Base-by-base conservation (phyloP, 2,888 invertebrate genomes). In the Eilema sororculum region DNA sequence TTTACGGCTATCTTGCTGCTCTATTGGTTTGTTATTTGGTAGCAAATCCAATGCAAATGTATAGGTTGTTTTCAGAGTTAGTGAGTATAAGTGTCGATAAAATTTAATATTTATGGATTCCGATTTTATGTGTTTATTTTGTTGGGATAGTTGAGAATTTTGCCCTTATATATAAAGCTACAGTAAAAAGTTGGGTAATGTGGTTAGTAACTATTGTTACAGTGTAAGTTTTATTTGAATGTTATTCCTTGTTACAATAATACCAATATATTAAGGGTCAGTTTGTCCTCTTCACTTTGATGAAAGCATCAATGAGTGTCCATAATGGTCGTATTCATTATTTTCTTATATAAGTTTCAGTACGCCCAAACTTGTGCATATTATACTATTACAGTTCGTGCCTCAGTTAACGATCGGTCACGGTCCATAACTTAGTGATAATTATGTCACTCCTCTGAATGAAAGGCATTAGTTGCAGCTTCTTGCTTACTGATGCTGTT, bases 21-120 rank as follows among this genome's bases (percentile, higher is more conserved):
- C 68, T 65, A 72, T 65, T 72, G 66, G 58, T 33, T 57, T 65
- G 62, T 73, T 76, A 22, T 69, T 72, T 74, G 64, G 58, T 62
- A 57, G 12, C 25, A 63, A 62, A 73, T 57, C 46, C 6, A 20
- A 46, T 20, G n/a, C 63, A 70, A 61, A 59, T 41, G 16, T 62
- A 25, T 62, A 28, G 4, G 46, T 24, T 20, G 33, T 65, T 28
- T 65, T n/a, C 13, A 4, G 33, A 24, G 33, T 57, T 57, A 24
- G 33, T 41, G 52, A 52, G n/a, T 9, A 28, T 28, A 12, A 52
- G n/a, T 41, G 4, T 41, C 41, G 41, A 41, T 41, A 41, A 41
- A 13, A 41, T 41, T 41, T 41, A 41, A 41, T 24, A 37, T 62
- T 41, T 41, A 62, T 41, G 1, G 41, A 22, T 62, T 62, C 25